Evolutionary conservation across 2,888 invertebrate species (phyloP).

Genomic region (Hydrotaea cyrtoneurina): DNA sequence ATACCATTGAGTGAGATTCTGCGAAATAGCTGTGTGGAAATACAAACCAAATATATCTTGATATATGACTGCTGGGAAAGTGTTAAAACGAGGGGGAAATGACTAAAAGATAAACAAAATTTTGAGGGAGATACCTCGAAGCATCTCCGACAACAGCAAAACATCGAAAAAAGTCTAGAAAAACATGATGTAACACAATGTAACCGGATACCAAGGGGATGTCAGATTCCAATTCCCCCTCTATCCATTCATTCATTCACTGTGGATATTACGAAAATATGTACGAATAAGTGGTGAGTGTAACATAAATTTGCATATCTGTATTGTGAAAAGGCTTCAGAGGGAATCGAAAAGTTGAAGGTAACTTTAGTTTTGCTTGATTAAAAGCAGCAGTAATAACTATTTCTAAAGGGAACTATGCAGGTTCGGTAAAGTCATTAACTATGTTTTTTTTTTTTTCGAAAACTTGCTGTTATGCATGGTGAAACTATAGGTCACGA

Average conservation of each 20-base stretch:
- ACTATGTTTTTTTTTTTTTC: no score
- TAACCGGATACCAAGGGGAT: background rate
- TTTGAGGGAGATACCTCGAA: conserved; percentile 23
- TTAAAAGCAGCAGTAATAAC: background rate
- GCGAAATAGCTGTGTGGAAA: background rate
- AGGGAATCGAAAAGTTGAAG: background rate
- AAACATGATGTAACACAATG: conserved; percentile 40
- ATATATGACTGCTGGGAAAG: conserved; percentile 34
- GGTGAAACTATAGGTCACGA: no score
- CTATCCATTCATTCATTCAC: background rate
- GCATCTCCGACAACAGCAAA: background rate
- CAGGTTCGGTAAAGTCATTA: no score
- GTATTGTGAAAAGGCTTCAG: background rate
- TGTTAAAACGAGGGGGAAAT: background rate
- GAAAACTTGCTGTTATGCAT: no score
- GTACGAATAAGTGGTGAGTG: conserved; percentile 13
- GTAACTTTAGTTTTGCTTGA: background rate
- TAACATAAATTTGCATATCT: conserved; percentile 30
- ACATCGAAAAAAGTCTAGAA: background rate
- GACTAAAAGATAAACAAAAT: conserved; percentile 32
- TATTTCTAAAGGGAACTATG: no score
- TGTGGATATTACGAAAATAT: background rate
- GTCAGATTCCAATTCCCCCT: conserved; percentile 8
- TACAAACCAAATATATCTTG: conserved; percentile 40
- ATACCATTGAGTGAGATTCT: conserved; percentile 34